phyloP scores from a whole-genome alignment of 2,113 vertebrate species.

The Chelonoidis abingdonii region DNA sequence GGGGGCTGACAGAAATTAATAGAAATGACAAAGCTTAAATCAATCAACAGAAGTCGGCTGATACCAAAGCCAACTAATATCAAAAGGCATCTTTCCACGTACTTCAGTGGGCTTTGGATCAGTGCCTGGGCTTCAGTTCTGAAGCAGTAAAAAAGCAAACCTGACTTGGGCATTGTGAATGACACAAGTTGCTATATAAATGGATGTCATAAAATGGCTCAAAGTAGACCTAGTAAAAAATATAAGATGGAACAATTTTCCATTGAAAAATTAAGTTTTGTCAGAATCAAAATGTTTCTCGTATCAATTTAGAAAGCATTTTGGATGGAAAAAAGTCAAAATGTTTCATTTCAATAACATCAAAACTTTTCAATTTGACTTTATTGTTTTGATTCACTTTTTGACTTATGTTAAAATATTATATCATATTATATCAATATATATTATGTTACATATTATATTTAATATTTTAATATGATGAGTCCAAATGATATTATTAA shows the following conservation, averaged over 20 bases:
- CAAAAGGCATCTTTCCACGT: not conserved
- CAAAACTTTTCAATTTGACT: not conserved
- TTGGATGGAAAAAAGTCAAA: not conserved
- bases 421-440: not conserved
- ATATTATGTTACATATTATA: not conserved
- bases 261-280: not conserved
- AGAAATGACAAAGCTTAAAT: conserved; percentile 56
- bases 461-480: not conserved
- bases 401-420: not conserved
- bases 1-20: conserved; percentile 35
- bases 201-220: not conserved
- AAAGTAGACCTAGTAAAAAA: rapidly evolving
- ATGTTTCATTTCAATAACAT: not conserved
- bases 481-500: no score
- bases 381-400: not conserved
- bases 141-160: rapidly evolving
- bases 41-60: conserved; percentile 53
- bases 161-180: not conserved
- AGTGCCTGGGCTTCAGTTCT: not conserved
- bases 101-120: not conserved
- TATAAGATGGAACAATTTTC: not conserved
- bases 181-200: not conserved
- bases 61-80: not conserved
- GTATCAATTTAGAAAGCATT: not conserved
- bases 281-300: not conserved